A percentile compares a stretch with the other conserved stretches of the same genome.
phyloP scores from a whole-genome alignment of 2,888 invertebrate species.

The Mycogona germanica region DNA sequence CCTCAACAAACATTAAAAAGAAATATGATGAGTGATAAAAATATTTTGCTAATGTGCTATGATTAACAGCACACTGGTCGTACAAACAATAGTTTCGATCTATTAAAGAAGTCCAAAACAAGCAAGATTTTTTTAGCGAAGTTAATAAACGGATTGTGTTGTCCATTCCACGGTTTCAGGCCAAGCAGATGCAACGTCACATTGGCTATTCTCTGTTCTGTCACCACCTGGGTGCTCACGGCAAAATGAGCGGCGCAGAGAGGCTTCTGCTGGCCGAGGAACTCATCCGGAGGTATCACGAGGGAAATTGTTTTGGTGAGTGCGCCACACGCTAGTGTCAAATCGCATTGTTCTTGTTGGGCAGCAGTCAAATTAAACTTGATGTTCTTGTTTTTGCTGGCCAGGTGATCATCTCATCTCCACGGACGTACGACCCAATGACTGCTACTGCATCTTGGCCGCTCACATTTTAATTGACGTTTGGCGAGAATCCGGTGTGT shows the following conservation, averaged over 20 bases:
- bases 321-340: constrained; percentile 1
- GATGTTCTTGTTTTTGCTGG: neutral
- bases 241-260: constrained; percentile 38
- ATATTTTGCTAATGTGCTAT: too few relatives aligned
- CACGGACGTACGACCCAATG: constrained; percentile 44
- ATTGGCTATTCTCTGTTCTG: constrained; percentile 63
- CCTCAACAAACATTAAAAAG: too few relatives aligned
- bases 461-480: constrained; percentile 52
- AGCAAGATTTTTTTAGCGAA: too few relatives aligned
- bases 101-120: too few relatives aligned
- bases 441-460: constrained; percentile 67
- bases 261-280: constrained; percentile 47
- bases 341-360: too few relatives aligned
- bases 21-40: too few relatives aligned
- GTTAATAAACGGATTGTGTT: too few relatives aligned
- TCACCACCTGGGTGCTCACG: constrained; percentile 55
- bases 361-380: neutral
- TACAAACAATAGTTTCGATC: too few relatives aligned
- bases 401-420: constrained; percentile 26
- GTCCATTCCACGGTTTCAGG: too few relatives aligned
- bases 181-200: constrained; percentile 66
- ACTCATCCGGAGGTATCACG: constrained; percentile 51
- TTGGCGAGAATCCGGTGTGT: constrained; percentile 39
- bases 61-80: too few relatives aligned
- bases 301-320: constrained; percentile 39